Evolutionary conservation across 2,888 invertebrate species (phyloP).

Genomic region (Dynastes tityus): DNA sequence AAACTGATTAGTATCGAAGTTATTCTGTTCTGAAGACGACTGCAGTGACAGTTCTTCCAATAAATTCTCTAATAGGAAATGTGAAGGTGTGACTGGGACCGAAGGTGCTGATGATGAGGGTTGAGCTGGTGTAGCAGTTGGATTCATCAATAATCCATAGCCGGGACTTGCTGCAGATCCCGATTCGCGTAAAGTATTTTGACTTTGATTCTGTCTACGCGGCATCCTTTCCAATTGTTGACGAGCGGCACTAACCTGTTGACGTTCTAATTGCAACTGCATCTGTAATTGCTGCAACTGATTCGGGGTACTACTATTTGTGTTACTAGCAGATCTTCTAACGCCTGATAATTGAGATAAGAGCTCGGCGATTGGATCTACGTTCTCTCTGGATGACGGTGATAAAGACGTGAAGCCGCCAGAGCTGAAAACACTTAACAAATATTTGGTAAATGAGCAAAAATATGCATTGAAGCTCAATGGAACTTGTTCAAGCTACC

Average conservation of each 20-base stretch:
- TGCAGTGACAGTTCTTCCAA: conserved; percentile 73
- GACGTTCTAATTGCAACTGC: conserved; percentile 93
- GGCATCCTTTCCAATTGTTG: conserved; percentile 93
- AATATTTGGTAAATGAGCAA: conserved; percentile 54
- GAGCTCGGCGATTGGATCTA: conserved; percentile 97
- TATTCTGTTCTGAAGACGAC: conserved; percentile 73
- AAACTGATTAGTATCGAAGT: conserved; percentile 79
- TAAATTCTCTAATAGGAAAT: conserved; percentile 66
- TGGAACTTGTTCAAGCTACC: conserved; percentile 68
- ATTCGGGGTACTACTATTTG: conserved; percentile 77
- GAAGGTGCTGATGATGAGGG: conserved; percentile 65
- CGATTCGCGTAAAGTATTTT: conserved; percentile 66
- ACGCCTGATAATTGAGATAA: conserved; percentile 96
- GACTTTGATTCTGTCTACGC: conserved; percentile 82
- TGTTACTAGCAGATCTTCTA: conserved; percentile 78
- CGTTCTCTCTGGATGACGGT: conserved; percentile 92
- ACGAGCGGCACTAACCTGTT: conserved; percentile 89
- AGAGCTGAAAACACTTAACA: conserved; percentile 77
- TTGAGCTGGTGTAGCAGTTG: conserved; percentile 64
- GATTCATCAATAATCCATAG: conserved; percentile 65
- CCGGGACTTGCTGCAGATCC: conserved; percentile 70
- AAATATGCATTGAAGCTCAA: neutral
- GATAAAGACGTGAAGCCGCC: conserved; percentile 89
- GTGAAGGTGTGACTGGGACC: conserved; percentile 64
- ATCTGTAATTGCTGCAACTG: conserved; percentile 95